A percentile compares a stretch with the other conserved stretches of the same genome.
These are phyloP conservation scores for Aplodontia rufa DNA, from an alignment of 2,113 vertebrate species.

Conservation along the genomic window DNA sequence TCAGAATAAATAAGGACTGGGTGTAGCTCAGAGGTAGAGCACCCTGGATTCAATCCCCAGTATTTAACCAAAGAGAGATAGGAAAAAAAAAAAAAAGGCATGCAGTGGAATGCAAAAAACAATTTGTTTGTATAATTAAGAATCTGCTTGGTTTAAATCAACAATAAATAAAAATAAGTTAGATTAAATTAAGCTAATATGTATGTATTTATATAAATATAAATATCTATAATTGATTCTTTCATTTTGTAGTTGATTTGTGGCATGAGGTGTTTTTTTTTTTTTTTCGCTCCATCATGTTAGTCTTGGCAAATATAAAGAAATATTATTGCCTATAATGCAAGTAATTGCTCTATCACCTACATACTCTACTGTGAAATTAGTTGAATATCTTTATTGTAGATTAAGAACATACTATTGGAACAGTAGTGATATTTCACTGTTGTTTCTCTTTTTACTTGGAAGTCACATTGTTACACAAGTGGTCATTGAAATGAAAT, in stretches of 20 bases:
- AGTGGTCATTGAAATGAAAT: conserved; percentile 27
- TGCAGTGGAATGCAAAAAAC: neutral
- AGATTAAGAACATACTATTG: neutral
- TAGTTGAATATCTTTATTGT: neutral
- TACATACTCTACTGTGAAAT: neutral
- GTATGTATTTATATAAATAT: neutral
- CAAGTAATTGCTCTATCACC: neutral
- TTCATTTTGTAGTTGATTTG: neutral
- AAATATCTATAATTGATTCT: neutral
- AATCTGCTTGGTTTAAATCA: neutral
- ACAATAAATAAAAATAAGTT: neutral
- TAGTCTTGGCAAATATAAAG: neutral
- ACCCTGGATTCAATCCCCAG: too few relatives aligned
- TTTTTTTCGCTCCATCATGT: neutral
- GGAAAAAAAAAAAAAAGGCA: neutral
- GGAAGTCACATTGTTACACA: neutral
- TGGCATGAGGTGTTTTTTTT: neutral
- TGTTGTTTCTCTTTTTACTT: neutral
- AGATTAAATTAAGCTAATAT: neutral
- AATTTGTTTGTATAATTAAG: conserved; percentile 2
- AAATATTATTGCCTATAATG: neutral
- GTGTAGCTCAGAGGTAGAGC: too few relatives aligned
- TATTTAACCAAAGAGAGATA: too few relatives aligned
- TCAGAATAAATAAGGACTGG: too few relatives aligned
- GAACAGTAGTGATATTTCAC: neutral